Base-by-base conservation (phyloP, 2,113 vertebrate genomes). In the Melanotaenia duboulayi region DNA sequence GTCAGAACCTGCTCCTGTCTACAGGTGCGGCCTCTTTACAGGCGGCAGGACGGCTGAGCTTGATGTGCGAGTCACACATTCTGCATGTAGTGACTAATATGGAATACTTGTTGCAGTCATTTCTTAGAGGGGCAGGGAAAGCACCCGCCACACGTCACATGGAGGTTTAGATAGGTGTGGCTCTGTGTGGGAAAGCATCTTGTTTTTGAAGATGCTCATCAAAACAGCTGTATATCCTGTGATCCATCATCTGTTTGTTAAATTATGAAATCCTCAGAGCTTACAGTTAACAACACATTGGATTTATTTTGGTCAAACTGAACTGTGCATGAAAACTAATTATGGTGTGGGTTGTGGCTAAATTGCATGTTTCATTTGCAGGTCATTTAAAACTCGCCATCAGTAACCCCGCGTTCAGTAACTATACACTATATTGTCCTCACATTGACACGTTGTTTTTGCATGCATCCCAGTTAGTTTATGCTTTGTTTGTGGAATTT, bases 21-120 rank as follows among this genome's bases (percentile, higher is more conserved):
- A 63, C 80, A 90, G 90, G 92, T 84, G 87, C 85, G 89, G 85
- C 65, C 72, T 78, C 57, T 75, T 46, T 44, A 48, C 74, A 71
- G 54, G 67, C 28, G 23, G 68, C 55, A 24, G 16, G 19, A n/a
- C 68, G 87, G 87, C 22, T 69, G 86, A 65, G 88, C 83, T 68
- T 74, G 3, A 37, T 42, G 42, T 55, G 20, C 42, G 1, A 39
- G 61, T 61, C 48, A 37, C 32, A 32, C 48, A 16, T 67, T 93
- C 84, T 91, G 89, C 87, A 82, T 90, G 71, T 35, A 2, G 76
- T 89, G 87, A 91, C 84, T 91, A 72, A 86, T 84, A 65, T 57
- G 74, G 71, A 76, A 70, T 64, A 58, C 76, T 65, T 46, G 25
- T 44, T 57, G 40, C 78, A 74, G 85, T 68, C 83, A 82, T 80